Percentiles rank a stretch among this genome's conserved stretches.
phyloP scores from a whole-genome alignment of 2,113 vertebrate genomes.

The Acinonyx jubatus region DNA sequence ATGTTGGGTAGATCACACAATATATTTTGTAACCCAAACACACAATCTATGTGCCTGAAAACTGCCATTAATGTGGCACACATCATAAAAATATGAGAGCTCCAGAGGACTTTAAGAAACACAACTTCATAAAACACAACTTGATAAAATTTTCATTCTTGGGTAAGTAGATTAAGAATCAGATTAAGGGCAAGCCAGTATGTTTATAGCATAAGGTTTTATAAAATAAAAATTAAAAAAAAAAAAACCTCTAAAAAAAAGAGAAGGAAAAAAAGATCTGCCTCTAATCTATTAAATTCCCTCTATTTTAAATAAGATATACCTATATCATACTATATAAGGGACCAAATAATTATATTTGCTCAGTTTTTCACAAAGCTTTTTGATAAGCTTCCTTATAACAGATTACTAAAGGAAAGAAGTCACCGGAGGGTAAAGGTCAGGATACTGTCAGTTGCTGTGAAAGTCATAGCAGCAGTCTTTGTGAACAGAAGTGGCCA shows the following conservation, averaged over 20 bases:
- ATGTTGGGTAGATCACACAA: neutral
- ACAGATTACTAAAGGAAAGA: neutral
- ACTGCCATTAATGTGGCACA: neutral
- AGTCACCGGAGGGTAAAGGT: neutral
- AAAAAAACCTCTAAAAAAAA: neutral
- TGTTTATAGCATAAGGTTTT: neutral
- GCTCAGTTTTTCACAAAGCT: neutral
- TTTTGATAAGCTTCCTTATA: neutral
- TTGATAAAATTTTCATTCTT: constrained; percentile 46
- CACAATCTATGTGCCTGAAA: neutral
- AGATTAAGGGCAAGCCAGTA: constrained; percentile 16
- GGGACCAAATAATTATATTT: neutral
- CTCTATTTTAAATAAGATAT: constrained; percentile 16
- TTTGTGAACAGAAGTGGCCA: neutral
- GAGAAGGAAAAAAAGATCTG: accelerated
- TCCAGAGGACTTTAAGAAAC: neutral
- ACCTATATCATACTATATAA: neutral
- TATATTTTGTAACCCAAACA: neutral
- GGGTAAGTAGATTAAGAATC: neutral
- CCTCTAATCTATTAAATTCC: neutral
- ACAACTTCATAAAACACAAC: neutral
- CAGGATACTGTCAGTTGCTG: neutral
- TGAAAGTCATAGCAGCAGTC: neutral
- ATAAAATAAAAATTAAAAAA: neutral
- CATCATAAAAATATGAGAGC: neutral